These are phyloP conservation scores for Tuta absoluta DNA, from an alignment of 2,888 invertebrate species.

Conservation along the genomic window DNA sequence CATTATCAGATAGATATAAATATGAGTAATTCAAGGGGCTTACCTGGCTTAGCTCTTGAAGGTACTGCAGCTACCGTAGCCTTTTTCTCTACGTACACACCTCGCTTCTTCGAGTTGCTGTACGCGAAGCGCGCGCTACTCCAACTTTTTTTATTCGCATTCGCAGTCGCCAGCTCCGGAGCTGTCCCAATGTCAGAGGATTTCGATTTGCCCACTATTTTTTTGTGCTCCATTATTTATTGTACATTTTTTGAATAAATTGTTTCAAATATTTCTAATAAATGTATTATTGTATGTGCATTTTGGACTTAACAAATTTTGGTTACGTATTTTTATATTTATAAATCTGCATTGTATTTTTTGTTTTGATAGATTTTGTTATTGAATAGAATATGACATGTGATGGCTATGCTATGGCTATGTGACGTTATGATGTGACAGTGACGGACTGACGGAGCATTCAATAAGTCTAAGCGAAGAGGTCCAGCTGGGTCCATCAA, in stretches of 20 bases:
- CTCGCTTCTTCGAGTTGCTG: slow-evolving; percentile 51
- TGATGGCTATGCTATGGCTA: too few relatives aligned
- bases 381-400: too few relatives aligned
- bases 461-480: too few relatives aligned
- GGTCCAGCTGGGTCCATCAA: too few relatives aligned
- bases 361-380: too few relatives aligned
- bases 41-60: neutral
- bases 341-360: too few relatives aligned
- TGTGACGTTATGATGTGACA: too few relatives aligned
- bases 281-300: neutral
- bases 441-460: too few relatives aligned
- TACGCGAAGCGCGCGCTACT: slow-evolving; percentile 48
- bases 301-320: too few relatives aligned
- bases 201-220: slow-evolving; percentile 50
- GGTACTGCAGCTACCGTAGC: neutral
- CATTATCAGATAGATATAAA: too few relatives aligned
- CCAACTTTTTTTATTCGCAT: slow-evolving; percentile 35
- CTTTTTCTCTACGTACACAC: slow-evolving; percentile 63
- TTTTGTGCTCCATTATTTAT: slow-evolving; percentile 42
- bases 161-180: slow-evolving; percentile 16
- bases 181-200: slow-evolving; percentile 51
- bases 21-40: too few relatives aligned
- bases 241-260: neutral
- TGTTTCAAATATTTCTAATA: neutral
- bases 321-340: too few relatives aligned